Evolutionary conservation across 2,797 vertebrate species (phyloP), one percentile per base, ranked within the genome.

Genomic region (Chrosomus eos): DNA sequence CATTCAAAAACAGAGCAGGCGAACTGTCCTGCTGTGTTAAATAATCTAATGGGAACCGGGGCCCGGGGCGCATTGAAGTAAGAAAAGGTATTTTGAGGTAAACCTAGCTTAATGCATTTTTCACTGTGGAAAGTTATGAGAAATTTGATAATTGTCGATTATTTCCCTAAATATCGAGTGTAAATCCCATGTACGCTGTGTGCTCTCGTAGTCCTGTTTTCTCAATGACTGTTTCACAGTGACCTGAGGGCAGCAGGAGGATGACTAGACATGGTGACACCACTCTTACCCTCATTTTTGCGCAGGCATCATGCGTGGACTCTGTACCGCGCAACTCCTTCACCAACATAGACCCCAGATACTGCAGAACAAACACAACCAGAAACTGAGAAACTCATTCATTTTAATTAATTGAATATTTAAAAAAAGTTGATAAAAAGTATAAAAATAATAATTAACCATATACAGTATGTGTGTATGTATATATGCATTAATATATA

Each of bases 261-360:
- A 23, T 28, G 48, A 51, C 64, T 68, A n/a, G 43, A 79, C 53
- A 51, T 73, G 48, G 78, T 51, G 48, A 79, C 23, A 14, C 51
- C 48, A 84, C 60, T 94, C 95, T 96, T 96, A 99, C 98, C 97
- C 98, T 95, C 98, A 99, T 99, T 95, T 99, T 99, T 91, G 98
- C 97, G 90, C 98, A 99, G 0, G 98, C 98, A 82, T 99, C 98
- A 90, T 99, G 98, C 85, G 98, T 99, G 77, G 98, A 99, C 89
- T 99, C 98, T 3, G 98, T 99, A 58, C 98, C 98, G 93, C 98
- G 95, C 90, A 99, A 94, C 91, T 99, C 98, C 93, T 99, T 99
- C 88, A 99, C 98, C 94, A 99, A 94, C 98, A 99, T 99, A 88
- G 98, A 99, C 91, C 98, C 98, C 96, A 99, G 95, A 94, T 99